These are phyloP conservation scores for Tympanuchus pallidicinctus DNA, from an alignment of 2,113 vertebrate genomes.

Conservation along the genomic window DNA sequence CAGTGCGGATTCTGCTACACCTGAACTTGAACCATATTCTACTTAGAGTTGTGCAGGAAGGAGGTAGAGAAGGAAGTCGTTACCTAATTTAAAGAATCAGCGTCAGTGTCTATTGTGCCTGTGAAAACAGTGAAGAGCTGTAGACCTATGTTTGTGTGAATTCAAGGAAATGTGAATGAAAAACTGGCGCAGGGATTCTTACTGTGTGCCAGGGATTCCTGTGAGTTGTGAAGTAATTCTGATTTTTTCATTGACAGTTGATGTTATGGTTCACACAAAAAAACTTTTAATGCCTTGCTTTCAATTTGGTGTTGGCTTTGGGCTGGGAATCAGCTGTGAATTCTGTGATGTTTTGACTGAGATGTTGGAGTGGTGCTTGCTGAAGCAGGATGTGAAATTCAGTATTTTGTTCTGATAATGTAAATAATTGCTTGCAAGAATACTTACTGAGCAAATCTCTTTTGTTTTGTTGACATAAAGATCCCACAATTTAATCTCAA, in stretches of 20 bases:
- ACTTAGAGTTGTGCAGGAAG: background rate
- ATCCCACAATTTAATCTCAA: background rate
- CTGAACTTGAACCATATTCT: background rate
- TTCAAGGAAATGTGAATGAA: background rate
- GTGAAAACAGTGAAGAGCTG: background rate
- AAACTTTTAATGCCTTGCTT: background rate
- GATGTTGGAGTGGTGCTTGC: background rate
- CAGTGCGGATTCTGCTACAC: background rate
- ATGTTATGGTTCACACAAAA: conserved; percentile 7
- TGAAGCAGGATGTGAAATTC: background rate
- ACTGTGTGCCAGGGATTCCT: background rate
- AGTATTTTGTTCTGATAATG: background rate
- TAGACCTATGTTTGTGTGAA: background rate
- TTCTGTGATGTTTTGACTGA: background rate
- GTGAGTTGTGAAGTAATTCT: background rate
- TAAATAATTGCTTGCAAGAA: background rate
- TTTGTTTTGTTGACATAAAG: background rate
- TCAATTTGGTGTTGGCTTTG: conserved; percentile 2
- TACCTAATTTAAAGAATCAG: background rate
- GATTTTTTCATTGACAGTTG: conserved; percentile 7
- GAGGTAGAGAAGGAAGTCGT: background rate
- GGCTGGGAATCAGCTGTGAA: background rate
- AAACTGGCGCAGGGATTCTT: background rate
- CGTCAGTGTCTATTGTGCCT: background rate
- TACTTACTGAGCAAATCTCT: background rate